Evolutionary conservation across 2,888 invertebrate species (phyloP).

Genomic region (Lingula anatina): DNA sequence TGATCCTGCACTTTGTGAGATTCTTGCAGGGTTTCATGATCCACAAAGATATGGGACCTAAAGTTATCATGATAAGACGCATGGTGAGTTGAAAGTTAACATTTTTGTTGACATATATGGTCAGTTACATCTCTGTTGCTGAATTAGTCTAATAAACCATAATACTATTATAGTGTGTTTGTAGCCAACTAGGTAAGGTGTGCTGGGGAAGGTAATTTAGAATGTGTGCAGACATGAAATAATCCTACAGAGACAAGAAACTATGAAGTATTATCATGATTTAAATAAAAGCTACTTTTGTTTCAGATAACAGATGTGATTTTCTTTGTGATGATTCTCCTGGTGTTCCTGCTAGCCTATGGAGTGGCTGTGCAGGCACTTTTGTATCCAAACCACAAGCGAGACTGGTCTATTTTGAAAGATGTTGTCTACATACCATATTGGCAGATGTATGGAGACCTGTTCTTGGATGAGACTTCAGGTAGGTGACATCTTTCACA

Average conservation of each 20-base stretch:
- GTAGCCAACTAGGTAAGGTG: background rate
- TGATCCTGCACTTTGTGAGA: constrained; percentile 44
- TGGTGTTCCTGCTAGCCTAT: constrained; percentile 52
- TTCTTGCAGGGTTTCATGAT: constrained; percentile 48
- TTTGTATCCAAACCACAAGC: constrained; percentile 44
- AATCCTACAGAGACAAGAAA: background rate
- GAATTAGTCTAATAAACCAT: background rate
- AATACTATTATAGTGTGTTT: background rate
- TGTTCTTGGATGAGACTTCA: constrained; percentile 47
- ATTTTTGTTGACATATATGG: background rate
- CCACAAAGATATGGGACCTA: constrained; percentile 48
- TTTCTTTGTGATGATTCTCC: constrained; percentile 51
- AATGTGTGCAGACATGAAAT: background rate
- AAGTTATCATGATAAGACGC: constrained; percentile 50
- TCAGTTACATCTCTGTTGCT: background rate
- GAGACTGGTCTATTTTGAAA: constrained; percentile 33
- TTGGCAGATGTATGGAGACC: constrained; percentile 55
- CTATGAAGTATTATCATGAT: no score
- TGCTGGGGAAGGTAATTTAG: background rate
- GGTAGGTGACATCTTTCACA: constrained; percentile 18
- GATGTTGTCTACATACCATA: constrained; percentile 51
- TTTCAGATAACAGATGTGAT: constrained; percentile 45
- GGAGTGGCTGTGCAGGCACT: constrained; percentile 51
- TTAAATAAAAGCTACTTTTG: no score
- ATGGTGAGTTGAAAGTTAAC: constrained; percentile 51